A percentile compares a stretch with the other conserved stretches of the same genome.
These are phyloP conservation scores for Sycophila sp. DNA, from an alignment of 1,140 invertebrate genomes.

Conservation along the genomic window DNA sequence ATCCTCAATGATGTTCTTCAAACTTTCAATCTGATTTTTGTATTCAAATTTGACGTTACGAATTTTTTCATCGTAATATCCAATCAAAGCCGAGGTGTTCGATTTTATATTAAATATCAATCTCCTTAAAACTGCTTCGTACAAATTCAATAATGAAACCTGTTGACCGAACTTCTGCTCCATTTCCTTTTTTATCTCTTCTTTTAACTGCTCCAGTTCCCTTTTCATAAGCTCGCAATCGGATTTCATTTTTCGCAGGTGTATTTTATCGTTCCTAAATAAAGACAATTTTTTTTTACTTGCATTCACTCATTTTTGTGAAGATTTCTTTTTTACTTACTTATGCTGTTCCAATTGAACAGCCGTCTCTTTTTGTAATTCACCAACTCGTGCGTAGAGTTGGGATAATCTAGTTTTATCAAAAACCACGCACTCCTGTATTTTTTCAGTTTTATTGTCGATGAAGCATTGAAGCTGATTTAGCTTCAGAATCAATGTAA, in stretches of 20 bases:
- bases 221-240: constrained; percentile 69
- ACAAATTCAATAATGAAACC: constrained; percentile 68
- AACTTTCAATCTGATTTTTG: constrained; percentile 52
- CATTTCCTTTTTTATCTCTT: constrained; percentile 66
- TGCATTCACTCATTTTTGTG: not conserved
- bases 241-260: constrained; percentile 68
- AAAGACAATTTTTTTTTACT: not conserved
- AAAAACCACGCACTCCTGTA: constrained; percentile 73
- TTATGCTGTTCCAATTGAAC: constrained; percentile 70
- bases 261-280: constrained; percentile 63
- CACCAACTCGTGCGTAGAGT: constrained; percentile 72
- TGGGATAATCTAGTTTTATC: constrained; percentile 67
- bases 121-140: constrained; percentile 68
- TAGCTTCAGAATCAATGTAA: constrained; percentile 72
- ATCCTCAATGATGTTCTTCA: constrained; percentile 63
- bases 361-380: constrained; percentile 72
- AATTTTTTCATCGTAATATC: constrained; percentile 60
- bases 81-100: constrained; percentile 62
- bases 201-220: constrained; percentile 65
- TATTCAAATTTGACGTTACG: constrained; percentile 54
- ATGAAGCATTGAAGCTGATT: constrained; percentile 74
- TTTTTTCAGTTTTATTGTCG: constrained; percentile 62
- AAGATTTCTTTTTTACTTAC: constrained; percentile 57
- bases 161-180: constrained; percentile 69
- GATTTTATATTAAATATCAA: constrained; percentile 68